Base-by-base conservation (phyloP, 2,888 invertebrate species). In the Laothoe populi region DNA sequence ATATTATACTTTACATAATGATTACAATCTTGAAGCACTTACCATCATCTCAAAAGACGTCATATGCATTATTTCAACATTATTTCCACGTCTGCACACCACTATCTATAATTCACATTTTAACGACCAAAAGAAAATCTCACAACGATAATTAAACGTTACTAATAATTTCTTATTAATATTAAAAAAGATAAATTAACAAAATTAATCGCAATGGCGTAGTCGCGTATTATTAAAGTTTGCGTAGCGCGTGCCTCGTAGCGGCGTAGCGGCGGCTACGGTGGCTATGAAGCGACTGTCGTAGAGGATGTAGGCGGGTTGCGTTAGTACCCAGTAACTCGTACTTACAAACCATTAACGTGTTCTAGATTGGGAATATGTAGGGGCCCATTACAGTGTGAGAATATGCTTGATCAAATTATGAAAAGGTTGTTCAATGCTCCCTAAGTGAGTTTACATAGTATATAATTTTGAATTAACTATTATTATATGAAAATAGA, bases 261-360 rank as follows among this genome's bases (percentile, higher is more conserved):
- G 69, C 63, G 53, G 63, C 75, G 82, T 79, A 82, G 78, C 82
- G 76, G 64, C 59, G 65, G 73, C 81, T 83, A 81, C 82, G 78
- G 65, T 57, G 62, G 72, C 74, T 74, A 72, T 73, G 70, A 69
- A 64, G 45, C 66, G 73, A 82, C 82, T 82, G 80, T 19, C 35
- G 19, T 46, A 31, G 31, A 11, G 10, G 35, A 11, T 4, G 53
- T 53, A 53, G 35, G 16, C 16, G 10, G 19, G 7, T 49, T 16
- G 16, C 31, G 35, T 11, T 8, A 4, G 3, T 53, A 19, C 35
- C 35, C 16, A 53, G 19, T 19, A 7, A n/a, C n/a, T 31, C 8
- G 16, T 53, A 31, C 53, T 19, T 53, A 31, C 53, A 53, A 13
- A 10, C 35, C 31, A 35, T 53, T 53, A 19, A 31, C 19, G 19